Evolutionary conservation across 2,888 invertebrate genomes (phyloP).

Genomic region (Embidobia sp.): DNA sequence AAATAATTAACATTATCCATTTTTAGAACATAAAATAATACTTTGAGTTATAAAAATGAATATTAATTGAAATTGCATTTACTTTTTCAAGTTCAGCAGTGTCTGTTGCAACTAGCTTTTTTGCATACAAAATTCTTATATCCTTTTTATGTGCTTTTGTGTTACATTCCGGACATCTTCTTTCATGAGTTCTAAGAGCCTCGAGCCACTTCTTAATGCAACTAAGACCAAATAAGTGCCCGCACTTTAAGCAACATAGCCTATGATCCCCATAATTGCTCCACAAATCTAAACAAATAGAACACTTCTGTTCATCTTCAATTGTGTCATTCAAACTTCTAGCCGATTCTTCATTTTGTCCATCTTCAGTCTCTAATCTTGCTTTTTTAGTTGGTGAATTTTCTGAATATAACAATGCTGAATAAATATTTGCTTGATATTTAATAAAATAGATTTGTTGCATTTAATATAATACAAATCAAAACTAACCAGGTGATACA

Average conservation of each 20-base stretch:
- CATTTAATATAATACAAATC: no score
- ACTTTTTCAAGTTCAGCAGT: constrained; percentile 88
- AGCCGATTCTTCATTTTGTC: not conserved
- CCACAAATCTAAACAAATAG: constrained; percentile 95
- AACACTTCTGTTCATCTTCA: constrained; percentile 82
- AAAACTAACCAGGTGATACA: no score
- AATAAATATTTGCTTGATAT: no score
- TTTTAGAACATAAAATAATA: no score
- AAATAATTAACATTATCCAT: no score
- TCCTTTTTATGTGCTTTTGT: constrained; percentile 86
- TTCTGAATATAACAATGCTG: no score
- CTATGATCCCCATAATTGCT: constrained; percentile 93
- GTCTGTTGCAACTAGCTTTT: constrained; percentile 88
- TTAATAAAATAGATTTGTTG: no score
- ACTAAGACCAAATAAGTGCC: constrained; percentile 93
- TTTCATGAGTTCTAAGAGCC: constrained; percentile 81
- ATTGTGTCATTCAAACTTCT: constrained; percentile 38
- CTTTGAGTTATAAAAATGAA: no score
- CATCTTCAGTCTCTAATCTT: constrained; percentile 3
- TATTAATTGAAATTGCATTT: constrained; percentile 27
- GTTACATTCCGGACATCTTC: constrained; percentile 95
- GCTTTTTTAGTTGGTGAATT: not conserved
- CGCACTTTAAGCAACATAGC: constrained; percentile 93
- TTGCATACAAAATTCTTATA: constrained; percentile 90
- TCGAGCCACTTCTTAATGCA: constrained; percentile 91